These are phyloP conservation scores for Triplophysa tibetana DNA, from an alignment of 2,113 vertebrate species.

Conservation along the genomic window DNA sequence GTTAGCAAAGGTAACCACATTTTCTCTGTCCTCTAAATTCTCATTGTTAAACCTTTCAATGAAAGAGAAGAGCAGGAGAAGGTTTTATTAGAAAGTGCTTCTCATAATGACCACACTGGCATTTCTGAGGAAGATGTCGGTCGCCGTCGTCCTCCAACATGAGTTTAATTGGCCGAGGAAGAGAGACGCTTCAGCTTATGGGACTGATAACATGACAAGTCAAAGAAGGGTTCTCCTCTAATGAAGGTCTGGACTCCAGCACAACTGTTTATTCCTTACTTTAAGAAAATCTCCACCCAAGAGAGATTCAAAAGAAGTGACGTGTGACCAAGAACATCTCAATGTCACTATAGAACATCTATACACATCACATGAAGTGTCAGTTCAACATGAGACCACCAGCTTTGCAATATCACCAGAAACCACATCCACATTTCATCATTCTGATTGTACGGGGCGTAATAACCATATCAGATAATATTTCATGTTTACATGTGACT, in stretches of 20 bases:
- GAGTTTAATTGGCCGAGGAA: slow-evolving; percentile 72
- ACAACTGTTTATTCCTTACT: background rate
- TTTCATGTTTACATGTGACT: too few species aligned
- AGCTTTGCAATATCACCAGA: too few species aligned
- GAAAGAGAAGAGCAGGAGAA: slow-evolving; percentile 62
- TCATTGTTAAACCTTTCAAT: slow-evolving; percentile 68
- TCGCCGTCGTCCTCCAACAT: slow-evolving; percentile 61
- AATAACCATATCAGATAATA: too few species aligned
- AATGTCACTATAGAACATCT: too few species aligned
- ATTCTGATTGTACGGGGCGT: too few species aligned
- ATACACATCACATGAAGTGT: too few species aligned
- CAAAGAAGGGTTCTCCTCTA: slow-evolving; percentile 36
- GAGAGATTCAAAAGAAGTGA: too few species aligned
- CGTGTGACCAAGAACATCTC: too few species aligned
- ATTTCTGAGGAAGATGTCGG: slow-evolving; percentile 68
- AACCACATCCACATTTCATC: too few species aligned
- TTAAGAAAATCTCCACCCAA: too few species aligned
- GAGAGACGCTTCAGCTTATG: slow-evolving; percentile 65
- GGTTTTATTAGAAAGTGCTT: slow-evolving; percentile 64
- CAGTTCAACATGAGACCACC: too few species aligned
- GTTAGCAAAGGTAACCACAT: slow-evolving; percentile 48
- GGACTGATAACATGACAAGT: slow-evolving; percentile 52
- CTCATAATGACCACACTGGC: slow-evolving; percentile 73
- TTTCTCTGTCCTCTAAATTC: background rate
- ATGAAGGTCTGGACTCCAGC: background rate